Percentiles rank a stretch among this genome's conserved stretches.
Conservation (phyloP, 1,140 invertebrate genomes). For the Bombus soroeensis region DNA sequence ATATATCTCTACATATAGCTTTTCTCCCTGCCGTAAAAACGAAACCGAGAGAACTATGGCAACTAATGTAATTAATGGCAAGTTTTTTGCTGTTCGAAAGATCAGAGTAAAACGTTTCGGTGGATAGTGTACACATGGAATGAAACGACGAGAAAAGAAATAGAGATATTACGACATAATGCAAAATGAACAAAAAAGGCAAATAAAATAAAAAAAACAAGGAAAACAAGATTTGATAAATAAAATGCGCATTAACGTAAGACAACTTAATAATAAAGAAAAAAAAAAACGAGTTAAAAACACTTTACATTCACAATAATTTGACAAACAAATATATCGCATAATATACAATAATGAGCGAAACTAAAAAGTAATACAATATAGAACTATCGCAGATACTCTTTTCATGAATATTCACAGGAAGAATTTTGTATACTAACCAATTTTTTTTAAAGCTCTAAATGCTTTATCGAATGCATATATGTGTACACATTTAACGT, state of each 20-base stretch:
- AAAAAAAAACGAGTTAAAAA: not conserved
- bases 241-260: slow-evolving; percentile 34
- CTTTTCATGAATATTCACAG: not conserved
- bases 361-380: not conserved
- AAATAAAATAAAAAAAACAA: not conserved
- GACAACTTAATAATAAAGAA: slow-evolving; percentile 3
- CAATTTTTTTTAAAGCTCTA: not conserved
- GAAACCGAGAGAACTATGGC: slow-evolving; percentile 74
- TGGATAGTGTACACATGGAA: slow-evolving; percentile 55
- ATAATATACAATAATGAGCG: slow-evolving; percentile 19
- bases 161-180: slow-evolving; percentile 1
- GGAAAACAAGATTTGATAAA: slow-evolving; percentile 29
- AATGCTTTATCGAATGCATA: slow-evolving; percentile 4
- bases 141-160: slow-evolving; percentile 55
- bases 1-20: slow-evolving; percentile 61
- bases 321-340: slow-evolving; percentile 5
- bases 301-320: slow-evolving; percentile 38
- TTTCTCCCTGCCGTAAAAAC: slow-evolving; percentile 59
- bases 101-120: slow-evolving; percentile 45
- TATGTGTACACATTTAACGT: not conserved
- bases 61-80: slow-evolving; percentile 79
- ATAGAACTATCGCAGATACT: not conserved
- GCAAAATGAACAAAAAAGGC: slow-evolving; percentile 3
- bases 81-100: slow-evolving; percentile 67
- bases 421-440: not conserved